These are phyloP conservation scores for Heterochromis multidens DNA, from an alignment of 2,113 vertebrate genomes.

Conservation along the genomic window DNA sequence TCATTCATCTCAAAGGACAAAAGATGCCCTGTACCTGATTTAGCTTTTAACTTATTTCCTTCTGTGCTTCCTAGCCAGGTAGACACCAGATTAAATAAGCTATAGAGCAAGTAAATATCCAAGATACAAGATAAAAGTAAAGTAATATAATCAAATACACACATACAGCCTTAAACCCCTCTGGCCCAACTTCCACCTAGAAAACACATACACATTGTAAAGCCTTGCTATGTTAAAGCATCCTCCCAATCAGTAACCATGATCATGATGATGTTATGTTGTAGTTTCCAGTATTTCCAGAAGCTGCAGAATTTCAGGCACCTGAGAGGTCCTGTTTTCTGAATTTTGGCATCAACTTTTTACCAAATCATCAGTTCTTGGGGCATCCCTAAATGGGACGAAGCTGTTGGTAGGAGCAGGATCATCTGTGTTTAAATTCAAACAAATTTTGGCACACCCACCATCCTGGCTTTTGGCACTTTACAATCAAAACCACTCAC, in stretches of 20 bases:
- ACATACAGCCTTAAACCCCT: not conserved
- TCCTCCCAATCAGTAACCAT: not conserved
- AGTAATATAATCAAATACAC: not conserved
- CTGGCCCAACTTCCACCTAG: not conserved
- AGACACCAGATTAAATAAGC: not conserved
- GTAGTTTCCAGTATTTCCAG: not conserved
- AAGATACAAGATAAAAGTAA: not conserved
- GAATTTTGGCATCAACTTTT: too few relatives aligned
- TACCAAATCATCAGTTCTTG: too few relatives aligned
- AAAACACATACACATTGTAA: not conserved
- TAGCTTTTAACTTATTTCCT: not conserved
- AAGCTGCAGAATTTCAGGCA: not conserved
- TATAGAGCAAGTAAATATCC: not conserved
- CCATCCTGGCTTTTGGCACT: not conserved
- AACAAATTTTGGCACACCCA: not conserved
- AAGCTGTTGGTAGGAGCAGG: too few relatives aligned
- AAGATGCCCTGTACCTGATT: not conserved
- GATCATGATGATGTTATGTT: rapidly evolving
- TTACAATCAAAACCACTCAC: not conserved
- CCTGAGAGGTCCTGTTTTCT: too few relatives aligned
- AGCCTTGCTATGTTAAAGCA: not conserved
- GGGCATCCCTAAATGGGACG: too few relatives aligned
- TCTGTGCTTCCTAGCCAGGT: not conserved
- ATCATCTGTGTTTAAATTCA: not conserved
- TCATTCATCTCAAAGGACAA: not conserved